phyloP scores from a whole-genome alignment of 2,888 invertebrate genomes.

The Sipha maydis region DNA sequence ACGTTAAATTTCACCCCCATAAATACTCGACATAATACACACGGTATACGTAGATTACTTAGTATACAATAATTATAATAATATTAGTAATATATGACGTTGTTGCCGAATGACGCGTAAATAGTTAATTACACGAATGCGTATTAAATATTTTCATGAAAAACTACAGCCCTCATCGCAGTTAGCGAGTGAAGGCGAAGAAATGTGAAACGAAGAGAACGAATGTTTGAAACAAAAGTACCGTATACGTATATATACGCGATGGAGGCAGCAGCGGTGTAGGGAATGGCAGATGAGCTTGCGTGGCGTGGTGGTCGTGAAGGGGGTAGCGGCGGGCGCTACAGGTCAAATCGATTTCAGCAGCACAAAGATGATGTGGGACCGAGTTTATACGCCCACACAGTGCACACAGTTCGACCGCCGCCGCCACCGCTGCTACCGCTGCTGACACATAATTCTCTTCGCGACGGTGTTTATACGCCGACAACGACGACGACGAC shows the following conservation, averaged over 20 bases:
- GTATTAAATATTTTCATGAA: too few species aligned
- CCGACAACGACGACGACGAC: neutral
- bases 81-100: too few species aligned
- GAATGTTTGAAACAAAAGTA: constrained; percentile 31
- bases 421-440: neutral
- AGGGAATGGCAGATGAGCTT: neutral
- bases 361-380: constrained; percentile 54
- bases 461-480: neutral
- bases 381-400: constrained; percentile 57
- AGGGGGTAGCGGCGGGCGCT: constrained; percentile 49
- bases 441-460: neutral
- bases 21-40: too few species aligned
- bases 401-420: constrained; percentile 4
- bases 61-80: too few species aligned
- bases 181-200: too few species aligned
- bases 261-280: neutral
- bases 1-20: too few species aligned
- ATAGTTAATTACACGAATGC: too few species aligned
- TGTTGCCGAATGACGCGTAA: too few species aligned
- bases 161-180: too few species aligned
- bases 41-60: too few species aligned
- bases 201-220: neutral
- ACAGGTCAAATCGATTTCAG: constrained; percentile 62
- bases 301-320: constrained; percentile 8
- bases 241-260: neutral